Evolutionary conservation across 2,888 invertebrate species (phyloP), one percentile per base, ranked within the genome.

Genomic region (Gymnosoma rotundatum): DNA sequence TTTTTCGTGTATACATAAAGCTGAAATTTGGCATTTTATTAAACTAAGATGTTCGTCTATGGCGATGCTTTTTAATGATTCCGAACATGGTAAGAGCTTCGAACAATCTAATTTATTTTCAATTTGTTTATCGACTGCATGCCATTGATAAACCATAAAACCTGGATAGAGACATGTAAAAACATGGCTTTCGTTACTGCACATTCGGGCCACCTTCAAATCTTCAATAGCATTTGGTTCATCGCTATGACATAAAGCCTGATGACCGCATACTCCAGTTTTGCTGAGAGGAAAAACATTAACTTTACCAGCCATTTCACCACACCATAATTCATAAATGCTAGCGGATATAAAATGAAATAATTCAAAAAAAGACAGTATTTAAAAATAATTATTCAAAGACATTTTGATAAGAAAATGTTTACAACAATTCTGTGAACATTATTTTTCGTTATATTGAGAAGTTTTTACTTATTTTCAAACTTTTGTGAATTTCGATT

Each of bases 41-140:
- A 95, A 94, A 87, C 95, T 96, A 0, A 97, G 93, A 90, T 95
- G 96, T 88, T 98, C 97, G 90, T 98, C 98, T 85, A 98, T 95
- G 56, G 97, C 95, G 88, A 98, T 97, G 45, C 97, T 97, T 92
- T 97, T 97, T 72, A 98, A 93, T 88, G 97, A 97, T 92, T 98
- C 98, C 16, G 97, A 98, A 91, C 97, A 97, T 0, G 98, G 98
- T 86, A 96, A 96, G 88, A 98, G 93, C 93, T 98, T 98, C 58
- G 96, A 97, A 93, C 98, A 97, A 92, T 99, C 98, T 76, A 99
- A 93, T 87, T 96, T 95, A 86, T 96, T 96, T 4, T 95, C 93
- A 86, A 97, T 95, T 73, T 93, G 93, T 83, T 95, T 94, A 0
- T 94, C 93, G 2, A 93, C 92, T 0, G 95, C 94, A 88, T 96